Conservation (phyloP, 2,113 vertebrate species). For the Heterocephalus glaber region DNA sequence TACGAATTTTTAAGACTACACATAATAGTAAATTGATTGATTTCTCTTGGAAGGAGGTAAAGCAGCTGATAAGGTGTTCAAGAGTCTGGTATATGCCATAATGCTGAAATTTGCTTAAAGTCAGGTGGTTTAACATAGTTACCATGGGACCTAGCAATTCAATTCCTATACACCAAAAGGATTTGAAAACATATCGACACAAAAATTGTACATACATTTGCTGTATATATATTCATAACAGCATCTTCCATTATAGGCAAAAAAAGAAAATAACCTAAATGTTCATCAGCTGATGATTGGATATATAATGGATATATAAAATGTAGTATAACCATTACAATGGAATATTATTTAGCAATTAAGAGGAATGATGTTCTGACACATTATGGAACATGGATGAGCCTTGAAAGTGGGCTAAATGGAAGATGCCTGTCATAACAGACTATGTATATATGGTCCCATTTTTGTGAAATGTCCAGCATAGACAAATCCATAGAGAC, state of each 20-base stretch:
- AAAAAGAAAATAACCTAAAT: background rate
- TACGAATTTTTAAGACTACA: background rate
- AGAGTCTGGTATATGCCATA: background rate
- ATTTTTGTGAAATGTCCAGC: background rate
- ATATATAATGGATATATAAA: background rate
- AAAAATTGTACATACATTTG: background rate
- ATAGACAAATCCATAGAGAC: background rate
- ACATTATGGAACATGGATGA: background rate
- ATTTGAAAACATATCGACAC: background rate
- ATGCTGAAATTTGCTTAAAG: background rate
- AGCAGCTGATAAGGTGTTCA: background rate
- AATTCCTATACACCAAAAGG: background rate
- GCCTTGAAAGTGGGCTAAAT: background rate
- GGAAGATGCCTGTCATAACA: background rate
- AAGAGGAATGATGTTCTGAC: background rate
- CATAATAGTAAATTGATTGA: background rate
- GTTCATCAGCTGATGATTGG: background rate
- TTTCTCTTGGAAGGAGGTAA: background rate
- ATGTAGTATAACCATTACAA: background rate
- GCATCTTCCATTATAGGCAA: background rate
- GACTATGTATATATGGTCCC: background rate
- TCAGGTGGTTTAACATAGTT: background rate
- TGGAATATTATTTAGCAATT: background rate
- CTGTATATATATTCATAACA: background rate
- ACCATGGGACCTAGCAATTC: background rate